Conservation (phyloP, 2,113 vertebrate genomes). For the Chrysemys picta region DNA sequence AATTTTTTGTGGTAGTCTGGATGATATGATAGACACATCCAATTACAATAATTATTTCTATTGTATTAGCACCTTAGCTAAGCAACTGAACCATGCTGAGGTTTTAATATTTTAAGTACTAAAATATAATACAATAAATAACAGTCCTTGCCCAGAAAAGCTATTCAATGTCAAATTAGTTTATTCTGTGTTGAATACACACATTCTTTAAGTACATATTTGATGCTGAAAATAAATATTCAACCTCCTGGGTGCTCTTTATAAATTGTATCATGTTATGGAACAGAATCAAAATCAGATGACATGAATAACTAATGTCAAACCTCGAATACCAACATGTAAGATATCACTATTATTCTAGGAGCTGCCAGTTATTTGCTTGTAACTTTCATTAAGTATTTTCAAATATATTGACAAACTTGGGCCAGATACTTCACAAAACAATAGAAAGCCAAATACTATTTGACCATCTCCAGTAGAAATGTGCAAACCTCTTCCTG, state of each 20-base stretch:
- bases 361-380: background rate
- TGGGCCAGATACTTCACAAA: background rate
- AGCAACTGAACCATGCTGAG: background rate
- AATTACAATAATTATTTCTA: background rate
- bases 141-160: background rate
- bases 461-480: background rate
- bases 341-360: background rate
- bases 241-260: background rate
- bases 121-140: background rate
- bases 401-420: background rate
- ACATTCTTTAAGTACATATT: background rate
- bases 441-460: background rate
- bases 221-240: background rate
- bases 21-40: background rate
- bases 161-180: background rate
- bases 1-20: background rate
- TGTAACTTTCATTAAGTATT: background rate
- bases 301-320: background rate
- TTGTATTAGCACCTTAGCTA: background rate
- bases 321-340: background rate
- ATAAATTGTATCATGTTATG: background rate
- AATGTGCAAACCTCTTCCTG: background rate
- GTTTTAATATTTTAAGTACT: background rate
- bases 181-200: background rate
- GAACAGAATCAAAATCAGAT: background rate